Evolutionary conservation across 2,797 vertebrate species (phyloP), one percentile per base, ranked within the genome.

Genomic region (Leptodactylus fallax): DNA sequence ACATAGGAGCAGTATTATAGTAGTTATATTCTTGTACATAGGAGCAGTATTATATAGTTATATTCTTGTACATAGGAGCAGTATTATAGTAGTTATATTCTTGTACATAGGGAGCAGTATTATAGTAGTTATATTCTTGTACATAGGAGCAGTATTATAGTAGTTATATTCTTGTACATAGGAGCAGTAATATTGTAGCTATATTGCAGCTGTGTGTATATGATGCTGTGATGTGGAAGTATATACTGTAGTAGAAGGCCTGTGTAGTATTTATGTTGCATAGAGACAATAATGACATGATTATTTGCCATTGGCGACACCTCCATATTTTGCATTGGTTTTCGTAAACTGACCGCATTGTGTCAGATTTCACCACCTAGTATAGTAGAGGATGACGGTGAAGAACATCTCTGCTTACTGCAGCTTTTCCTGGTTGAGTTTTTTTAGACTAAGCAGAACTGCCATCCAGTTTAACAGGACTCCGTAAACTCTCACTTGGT

Each of bases 381-480:
- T 13, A n/a, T 56, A 9, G 77, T 12, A 19, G 25, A 19, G 6
- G 47, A 55, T 27, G 81, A 21, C 81, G 27, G 81, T 56, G 65
- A 45, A 85, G 85, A 81, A 83, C 89, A 83, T 88, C 82, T 90
- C 60, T 90, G 83, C 91, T 91, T 91, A 90, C 88, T 91, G 90
- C 84, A 90, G 81, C 90, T 92, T 91, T 87, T 90, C 88, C 63
- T 91, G 89, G 90, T 82, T 91, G 92, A 0, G 14, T 56, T 56
- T 92, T 36, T 91, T 91, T 92, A 89, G 86, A 92, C 88, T 92
- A 91, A 91, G 90, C 88, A 91, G 93, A 91, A 94, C 91, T 92
- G 92, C 91, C 90, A 89, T 90, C 91, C 90, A 90, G 90, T 92
- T 93, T 93, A 92, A 92, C 91, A 92, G 92, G 91, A 93, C 91